Percentiles rank a stretch among this genome's conserved stretches.
These are phyloP conservation scores for Noturus placidus DNA, from an alignment of 2,113 vertebrate genomes.

Conservation along the genomic window DNA sequence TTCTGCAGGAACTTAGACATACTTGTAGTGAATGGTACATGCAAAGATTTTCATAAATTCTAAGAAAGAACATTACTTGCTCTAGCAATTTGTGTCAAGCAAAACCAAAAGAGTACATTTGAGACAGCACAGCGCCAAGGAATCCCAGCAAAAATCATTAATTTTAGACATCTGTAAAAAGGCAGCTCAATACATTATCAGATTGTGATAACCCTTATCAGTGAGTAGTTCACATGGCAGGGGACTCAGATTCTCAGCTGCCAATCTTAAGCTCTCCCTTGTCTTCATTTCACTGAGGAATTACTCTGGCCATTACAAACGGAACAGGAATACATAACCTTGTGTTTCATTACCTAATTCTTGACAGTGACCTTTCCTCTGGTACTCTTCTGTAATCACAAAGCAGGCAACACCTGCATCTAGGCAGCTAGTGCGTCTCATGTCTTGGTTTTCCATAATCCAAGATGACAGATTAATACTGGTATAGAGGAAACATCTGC, in stretches of 20 bases:
- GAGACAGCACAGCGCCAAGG: conserved; percentile 53
- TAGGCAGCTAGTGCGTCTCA: conserved; percentile 1
- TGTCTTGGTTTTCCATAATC: conserved; percentile 49
- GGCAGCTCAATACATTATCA: conserved; percentile 45
- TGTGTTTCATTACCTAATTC: conserved; percentile 48
- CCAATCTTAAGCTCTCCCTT: conserved; percentile 48
- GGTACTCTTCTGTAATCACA: conserved; percentile 54
- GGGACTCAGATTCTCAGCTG: conserved; percentile 51
- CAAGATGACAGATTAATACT: conserved; percentile 63
- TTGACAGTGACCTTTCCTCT: conserved; percentile 42
- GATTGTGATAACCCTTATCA: conserved; percentile 48
- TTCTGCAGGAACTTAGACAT: background rate
- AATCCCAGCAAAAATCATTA: conserved; percentile 58
- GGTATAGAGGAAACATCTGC: conserved; percentile 61
- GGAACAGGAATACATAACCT: conserved; percentile 48
- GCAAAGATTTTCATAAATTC: background rate
- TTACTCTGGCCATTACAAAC: conserved; percentile 56
- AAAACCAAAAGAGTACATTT: background rate
- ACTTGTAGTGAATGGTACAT: background rate
- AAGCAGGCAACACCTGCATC: conserved; percentile 62
- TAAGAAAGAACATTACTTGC: conserved; percentile 35
- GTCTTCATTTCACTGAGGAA: conserved; percentile 51
- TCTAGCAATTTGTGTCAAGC: conserved; percentile 37
- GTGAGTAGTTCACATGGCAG: conserved; percentile 38
- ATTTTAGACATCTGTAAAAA: conserved; percentile 55